Conservation (phyloP, 2,797 vertebrate species). For the Momotus momota region DNA sequence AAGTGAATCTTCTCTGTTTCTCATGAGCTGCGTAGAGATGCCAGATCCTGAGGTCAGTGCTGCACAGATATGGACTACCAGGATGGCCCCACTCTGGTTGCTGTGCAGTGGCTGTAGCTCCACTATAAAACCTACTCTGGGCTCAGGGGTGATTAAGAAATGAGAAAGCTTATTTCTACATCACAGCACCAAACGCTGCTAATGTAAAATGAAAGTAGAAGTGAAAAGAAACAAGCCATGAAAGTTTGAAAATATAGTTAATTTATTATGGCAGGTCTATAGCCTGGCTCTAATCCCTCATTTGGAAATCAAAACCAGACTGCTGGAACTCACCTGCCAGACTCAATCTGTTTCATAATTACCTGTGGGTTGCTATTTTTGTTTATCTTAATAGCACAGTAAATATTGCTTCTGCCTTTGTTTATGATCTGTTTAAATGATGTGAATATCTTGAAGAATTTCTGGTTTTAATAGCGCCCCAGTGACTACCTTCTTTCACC, state of each 20-base stretch:
- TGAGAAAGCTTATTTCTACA: background rate
- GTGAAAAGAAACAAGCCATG: slow-evolving; percentile 57
- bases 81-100: background rate
- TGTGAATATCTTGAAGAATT: slow-evolving; percentile 47
- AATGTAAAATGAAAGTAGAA: slow-evolving; percentile 73
- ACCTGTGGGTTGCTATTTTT: slow-evolving; percentile 67
- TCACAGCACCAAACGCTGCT: slow-evolving; percentile 35
- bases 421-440: slow-evolving; percentile 52
- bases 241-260: slow-evolving; percentile 45
- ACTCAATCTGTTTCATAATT: slow-evolving; percentile 69
- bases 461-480: slow-evolving; percentile 12
- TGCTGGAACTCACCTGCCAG: slow-evolving; percentile 71
- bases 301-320: slow-evolving; percentile 75
- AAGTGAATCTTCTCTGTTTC: background rate
- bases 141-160: background rate
- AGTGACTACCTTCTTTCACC: slow-evolving; percentile 43
- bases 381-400: slow-evolving; percentile 68
- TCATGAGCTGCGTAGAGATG: background rate
- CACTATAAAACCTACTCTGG: background rate
- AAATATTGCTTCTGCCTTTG: slow-evolving; percentile 56
- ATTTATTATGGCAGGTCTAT: slow-evolving; percentile 59
- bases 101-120: background rate
- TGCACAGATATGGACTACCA: background rate
- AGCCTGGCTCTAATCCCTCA: slow-evolving; percentile 33
- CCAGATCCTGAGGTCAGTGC: background rate